Evolutionary conservation across 2,113 vertebrate genomes (phyloP), one percentile per base, ranked within the genome.

Genomic region (Caracal caracal): DNA sequence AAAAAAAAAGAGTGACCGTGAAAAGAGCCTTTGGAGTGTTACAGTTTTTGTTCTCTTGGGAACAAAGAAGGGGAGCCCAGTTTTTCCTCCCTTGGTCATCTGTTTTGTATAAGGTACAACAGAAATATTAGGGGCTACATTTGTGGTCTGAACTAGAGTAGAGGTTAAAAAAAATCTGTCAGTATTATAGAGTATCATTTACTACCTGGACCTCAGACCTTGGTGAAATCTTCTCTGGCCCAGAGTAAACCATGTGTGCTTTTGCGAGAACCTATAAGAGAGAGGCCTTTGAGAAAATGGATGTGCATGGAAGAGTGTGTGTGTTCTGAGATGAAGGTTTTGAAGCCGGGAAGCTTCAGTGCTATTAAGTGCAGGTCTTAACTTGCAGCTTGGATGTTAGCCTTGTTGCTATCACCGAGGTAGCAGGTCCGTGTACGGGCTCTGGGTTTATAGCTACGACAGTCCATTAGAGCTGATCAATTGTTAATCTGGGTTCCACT

Each of bases 381-480:
- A 97, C n/a, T n/a, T n/a, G n/a, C 97, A 98, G 96, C 95, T 96
- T 96, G 94, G 73, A 95, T 98, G 98, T 98, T 97, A 96, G 97
- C 93, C 98, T 94, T 94, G 56, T 96, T 97, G 98, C 98, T 98
- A 95, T 98, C 98, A 98, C 97, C 96, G 87, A 98, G 98, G 97
- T 98, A 98, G 98, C 98, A 98, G 98, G 98, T 97, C 92, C 98
- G 97, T 98, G 97, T 71, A 33, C 66, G 19, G 97, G 86, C 97
- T 98, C 96, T 79, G 97, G 98, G 98, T 99, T 99, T 98, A 98
- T 98, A 98, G 98, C 98, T 96, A 94, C 93, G 98, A 98, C 0
- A 98, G 98, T 97, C 98, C 99, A 99, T 99, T 99, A 99, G 98
- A 98, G 98, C 98, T 98, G 99, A 99, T 99, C 98, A 99, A 98